These are phyloP conservation scores for Dolichoris vasculosae DNA, from an alignment of 1,140 invertebrate species.

Conservation along the genomic window DNA sequence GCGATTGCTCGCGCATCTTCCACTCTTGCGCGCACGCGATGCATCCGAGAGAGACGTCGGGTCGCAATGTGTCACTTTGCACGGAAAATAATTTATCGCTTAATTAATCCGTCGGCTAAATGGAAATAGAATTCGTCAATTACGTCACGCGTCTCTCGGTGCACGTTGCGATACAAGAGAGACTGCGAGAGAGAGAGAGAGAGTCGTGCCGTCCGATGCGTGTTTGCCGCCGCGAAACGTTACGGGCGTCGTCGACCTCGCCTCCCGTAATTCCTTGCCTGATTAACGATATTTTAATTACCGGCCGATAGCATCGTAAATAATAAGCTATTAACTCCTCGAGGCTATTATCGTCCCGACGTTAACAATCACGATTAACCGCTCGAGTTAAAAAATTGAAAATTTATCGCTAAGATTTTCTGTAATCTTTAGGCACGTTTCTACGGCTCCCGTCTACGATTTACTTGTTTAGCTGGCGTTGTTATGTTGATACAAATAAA, in stretches of 20 bases:
- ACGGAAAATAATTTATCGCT: conserved; percentile 47
- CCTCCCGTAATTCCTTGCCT: conserved; percentile 14
- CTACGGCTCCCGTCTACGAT: too few species aligned
- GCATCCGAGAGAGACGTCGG: neutral
- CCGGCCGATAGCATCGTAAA: conserved; percentile 40
- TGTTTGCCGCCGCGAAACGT: neutral
- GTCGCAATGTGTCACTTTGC: neutral
- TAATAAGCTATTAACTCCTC: conserved; percentile 29
- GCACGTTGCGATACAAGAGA: neutral
- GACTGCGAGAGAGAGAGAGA: neutral
- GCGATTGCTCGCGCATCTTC: neutral
- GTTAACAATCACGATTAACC: neutral
- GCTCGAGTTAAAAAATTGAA: neutral
- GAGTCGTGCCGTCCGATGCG: neutral
- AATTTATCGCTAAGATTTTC: neutral
- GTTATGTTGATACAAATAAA: neutral
- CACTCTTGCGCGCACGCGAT: neutral
- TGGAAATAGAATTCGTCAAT: conserved; percentile 43
- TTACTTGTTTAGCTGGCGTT: neutral
- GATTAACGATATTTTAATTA: conserved; percentile 60
- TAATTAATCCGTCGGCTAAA: conserved; percentile 40
- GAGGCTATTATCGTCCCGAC: neutral
- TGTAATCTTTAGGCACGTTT: neutral
- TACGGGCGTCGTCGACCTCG: conserved; percentile 15
- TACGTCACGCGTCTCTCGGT: neutral